phyloP scores from a whole-genome alignment of 2,113 vertebrate species.

The Leiothrix lutea region DNA sequence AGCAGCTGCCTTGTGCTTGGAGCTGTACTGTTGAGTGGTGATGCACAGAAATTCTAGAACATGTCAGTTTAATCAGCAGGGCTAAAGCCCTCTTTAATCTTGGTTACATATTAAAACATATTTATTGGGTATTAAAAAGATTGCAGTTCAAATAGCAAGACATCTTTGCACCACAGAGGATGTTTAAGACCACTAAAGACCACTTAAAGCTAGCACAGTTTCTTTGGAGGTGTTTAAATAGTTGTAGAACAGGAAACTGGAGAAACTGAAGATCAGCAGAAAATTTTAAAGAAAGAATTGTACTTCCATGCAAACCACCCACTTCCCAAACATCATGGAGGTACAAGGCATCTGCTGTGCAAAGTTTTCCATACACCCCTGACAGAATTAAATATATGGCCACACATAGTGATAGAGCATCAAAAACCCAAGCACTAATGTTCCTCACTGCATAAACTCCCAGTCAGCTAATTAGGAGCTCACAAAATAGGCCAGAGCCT shows the following conservation, averaged over 20 bases:
- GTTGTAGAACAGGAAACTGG: not conserved
- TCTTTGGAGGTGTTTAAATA: slow-evolving; percentile 22
- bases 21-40: not conserved
- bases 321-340: slow-evolving; percentile 32
- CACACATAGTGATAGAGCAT: slow-evolving; percentile 3
- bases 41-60: slow-evolving; percentile 6
- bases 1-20: not conserved
- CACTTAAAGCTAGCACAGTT: not conserved
- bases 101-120: not conserved
- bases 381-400: slow-evolving; percentile 28
- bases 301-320: slow-evolving; percentile 39
- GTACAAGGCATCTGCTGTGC: slow-evolving; percentile 34
- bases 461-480: slow-evolving; percentile 29
- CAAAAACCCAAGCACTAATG: not conserved
- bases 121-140: not conserved
- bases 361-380: slow-evolving; percentile 28
- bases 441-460: not conserved
- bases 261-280: slow-evolving; percentile 13
- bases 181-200: not conserved
- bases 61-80: not conserved
- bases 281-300: slow-evolving; percentile 25
- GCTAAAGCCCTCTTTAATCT: not conserved
- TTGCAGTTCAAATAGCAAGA: not conserved
- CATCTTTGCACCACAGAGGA: not conserved
- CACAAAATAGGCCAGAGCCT: not conserved